Evolutionary conservation across 2,888 invertebrate genomes (phyloP), one percentile per base, ranked within the genome.

Genomic region (Chorisops tibialis): DNA sequence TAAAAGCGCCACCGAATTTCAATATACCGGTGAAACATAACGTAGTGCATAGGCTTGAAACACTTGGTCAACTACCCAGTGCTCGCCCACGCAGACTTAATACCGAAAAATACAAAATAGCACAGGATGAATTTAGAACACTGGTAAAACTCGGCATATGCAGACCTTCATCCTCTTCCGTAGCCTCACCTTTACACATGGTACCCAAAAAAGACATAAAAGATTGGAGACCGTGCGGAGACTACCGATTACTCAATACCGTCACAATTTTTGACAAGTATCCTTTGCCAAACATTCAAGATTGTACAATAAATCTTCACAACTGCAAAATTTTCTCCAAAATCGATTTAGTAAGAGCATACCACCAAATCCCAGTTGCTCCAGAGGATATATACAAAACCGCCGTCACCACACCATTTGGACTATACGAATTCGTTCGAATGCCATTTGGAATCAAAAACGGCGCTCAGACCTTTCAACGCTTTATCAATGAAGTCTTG

Each of bases 61-160:
- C n/a, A n/a, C n/a, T n/a, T n/a, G n/a, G n/a, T n/a, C n/a, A 49
- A 62, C 64, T 51, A 47, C 39, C 49, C 16, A 47, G 41, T 45
- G 37, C 24, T 35, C 16, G 38, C 48, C 65, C 61, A 48, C 48
- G 61, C 56, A 63, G 66, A 54, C 62, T 62, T 59, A 59, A 62
- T 11, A 52, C 54, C 30, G 56, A 62, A 48, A 66, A 54, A 58
- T 47, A 50, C 49, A 66, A 65, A 62, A 51, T 65, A 61, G 63
- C 66, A 64, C 50, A 66, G 64, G 61, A 48, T 30, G 52, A 60
- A 12, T 64, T 61, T 30, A 51, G 61, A 12, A 35, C 58, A 11
- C 48, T 64, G 64, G 1, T 62, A 9, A 5, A 52, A 7, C 21
- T 63, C n/a, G 61, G 63, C 6, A 58, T 65, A 41, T 65, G 62